Conservation (phyloP, 1,140 invertebrate species). For the Zaprionus taronus region DNA sequence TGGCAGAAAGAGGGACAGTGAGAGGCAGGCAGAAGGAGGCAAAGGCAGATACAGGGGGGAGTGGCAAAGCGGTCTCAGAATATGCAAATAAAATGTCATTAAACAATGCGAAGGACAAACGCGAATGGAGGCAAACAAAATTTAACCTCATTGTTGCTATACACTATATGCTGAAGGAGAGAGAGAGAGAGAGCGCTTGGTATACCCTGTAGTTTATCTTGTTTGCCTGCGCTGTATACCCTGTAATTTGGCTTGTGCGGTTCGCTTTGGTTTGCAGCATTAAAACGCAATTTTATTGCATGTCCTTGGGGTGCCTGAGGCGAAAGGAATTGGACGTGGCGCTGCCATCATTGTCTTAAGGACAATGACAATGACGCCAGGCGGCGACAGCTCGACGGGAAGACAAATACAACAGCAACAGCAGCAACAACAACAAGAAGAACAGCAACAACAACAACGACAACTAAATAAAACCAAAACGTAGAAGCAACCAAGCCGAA, state of each 20-base stretch:
- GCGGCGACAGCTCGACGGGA: constrained; percentile 49
- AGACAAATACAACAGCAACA: constrained; percentile 21
- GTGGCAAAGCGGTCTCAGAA: constrained; percentile 24
- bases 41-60: not conserved
- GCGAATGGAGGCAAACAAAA: constrained; percentile 38
- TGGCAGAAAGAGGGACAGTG: not conserved
- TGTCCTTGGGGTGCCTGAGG: constrained; percentile 53
- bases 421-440: constrained; percentile 14
- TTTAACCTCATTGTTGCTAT: constrained; percentile 30
- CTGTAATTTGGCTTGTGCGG: not conserved
- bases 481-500: constrained; percentile 22
- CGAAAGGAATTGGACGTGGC: constrained; percentile 38
- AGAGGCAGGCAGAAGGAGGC: not conserved
- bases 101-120: constrained; percentile 73
- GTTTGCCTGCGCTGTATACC: not conserved
- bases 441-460: constrained; percentile 20
- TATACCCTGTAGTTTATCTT: not conserved
- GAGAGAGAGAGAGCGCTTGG: too few relatives aligned
- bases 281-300: constrained; percentile 82
- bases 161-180: not conserved
- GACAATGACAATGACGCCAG: constrained; percentile 54
- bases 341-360: constrained; percentile 73
- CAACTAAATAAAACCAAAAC: constrained; percentile 13
- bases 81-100: constrained; percentile 81
- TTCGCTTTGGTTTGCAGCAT: constrained; percentile 53